Evolutionary conservation across 64 coral and sea anemone species (phyloP).

Genomic region (Trachythela sp.): DNA sequence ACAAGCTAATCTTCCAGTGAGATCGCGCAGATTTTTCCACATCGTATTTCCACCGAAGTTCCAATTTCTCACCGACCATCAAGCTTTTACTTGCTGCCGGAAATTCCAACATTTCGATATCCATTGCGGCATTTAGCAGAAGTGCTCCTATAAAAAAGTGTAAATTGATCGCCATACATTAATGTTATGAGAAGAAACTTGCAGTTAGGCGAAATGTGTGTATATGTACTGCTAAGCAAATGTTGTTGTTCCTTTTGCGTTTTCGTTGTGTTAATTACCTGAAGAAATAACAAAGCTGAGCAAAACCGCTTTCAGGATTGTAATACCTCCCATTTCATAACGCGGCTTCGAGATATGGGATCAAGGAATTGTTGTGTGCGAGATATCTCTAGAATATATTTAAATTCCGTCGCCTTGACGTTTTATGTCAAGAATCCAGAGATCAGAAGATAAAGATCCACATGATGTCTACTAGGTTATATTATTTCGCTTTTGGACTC

Average conservation of each 20-base stretch:
- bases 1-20: neutral
- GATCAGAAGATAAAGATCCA: neutral
- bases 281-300: neutral
- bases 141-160: neutral
- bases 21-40: neutral
- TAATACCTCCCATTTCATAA: neutral
- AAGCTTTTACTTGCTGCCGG: neutral
- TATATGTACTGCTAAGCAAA: neutral
- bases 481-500: neutral
- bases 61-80: neutral
- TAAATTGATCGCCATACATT: neutral
- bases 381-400: neutral
- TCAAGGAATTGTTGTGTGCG: neutral
- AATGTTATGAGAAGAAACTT: too few species aligned
- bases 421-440: neutral
- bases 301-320: neutral
- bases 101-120: neutral
- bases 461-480: neutral
- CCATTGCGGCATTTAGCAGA: neutral
- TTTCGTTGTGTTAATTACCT: conserved; percentile 7
- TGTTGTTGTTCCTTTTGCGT: neutral
- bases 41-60: neutral
- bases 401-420: neutral
- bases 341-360: neutral
- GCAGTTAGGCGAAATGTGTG: too few species aligned